A percentile compares a stretch with the other conserved stretches of the same genome.
These are phyloP conservation scores for Rotaria magnacalcarata DNA, from an alignment of 2,888 invertebrate genomes.

Conservation along the genomic window DNA sequence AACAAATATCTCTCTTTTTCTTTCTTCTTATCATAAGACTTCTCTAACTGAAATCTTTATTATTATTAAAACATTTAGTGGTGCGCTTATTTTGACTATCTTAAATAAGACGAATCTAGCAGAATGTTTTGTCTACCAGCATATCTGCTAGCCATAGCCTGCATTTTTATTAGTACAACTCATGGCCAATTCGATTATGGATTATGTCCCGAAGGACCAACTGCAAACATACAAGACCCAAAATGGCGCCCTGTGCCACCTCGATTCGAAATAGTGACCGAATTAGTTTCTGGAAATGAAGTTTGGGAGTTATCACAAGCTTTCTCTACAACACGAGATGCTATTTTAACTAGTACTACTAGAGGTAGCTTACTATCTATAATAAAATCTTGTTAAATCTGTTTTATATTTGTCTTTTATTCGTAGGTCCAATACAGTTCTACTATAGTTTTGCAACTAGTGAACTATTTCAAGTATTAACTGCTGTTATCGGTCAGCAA, in stretches of 20 bases:
- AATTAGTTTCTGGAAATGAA: not conserved
- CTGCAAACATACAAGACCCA: not conserved
- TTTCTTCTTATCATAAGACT: not conserved
- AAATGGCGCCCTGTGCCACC: not conserved
- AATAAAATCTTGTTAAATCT: not conserved
- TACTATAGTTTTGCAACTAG: not conserved
- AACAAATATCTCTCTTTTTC: not conserved
- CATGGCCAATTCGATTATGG: not conserved
- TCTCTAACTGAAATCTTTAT: not conserved
- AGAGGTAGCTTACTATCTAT: not conserved
- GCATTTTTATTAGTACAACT: not conserved
- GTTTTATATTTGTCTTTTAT: not conserved
- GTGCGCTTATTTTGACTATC: not conserved
- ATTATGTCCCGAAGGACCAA: not conserved
- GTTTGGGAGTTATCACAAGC: not conserved
- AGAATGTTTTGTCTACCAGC: not conserved
- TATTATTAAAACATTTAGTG: not conserved
- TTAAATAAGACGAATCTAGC: not conserved
- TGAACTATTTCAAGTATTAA: not conserved
- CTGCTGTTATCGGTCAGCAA: not conserved
- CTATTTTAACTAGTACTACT: not conserved
- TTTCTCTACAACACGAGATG: not conserved
- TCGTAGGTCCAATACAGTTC: not conserved
- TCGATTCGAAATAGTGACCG: not conserved
- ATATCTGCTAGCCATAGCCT: not conserved